A percentile compares a stretch with the other conserved stretches of the same genome.
These are phyloP conservation scores for Fregetta grallaria DNA, from an alignment of 2,113 vertebrate genomes.

Conservation along the genomic window DNA sequence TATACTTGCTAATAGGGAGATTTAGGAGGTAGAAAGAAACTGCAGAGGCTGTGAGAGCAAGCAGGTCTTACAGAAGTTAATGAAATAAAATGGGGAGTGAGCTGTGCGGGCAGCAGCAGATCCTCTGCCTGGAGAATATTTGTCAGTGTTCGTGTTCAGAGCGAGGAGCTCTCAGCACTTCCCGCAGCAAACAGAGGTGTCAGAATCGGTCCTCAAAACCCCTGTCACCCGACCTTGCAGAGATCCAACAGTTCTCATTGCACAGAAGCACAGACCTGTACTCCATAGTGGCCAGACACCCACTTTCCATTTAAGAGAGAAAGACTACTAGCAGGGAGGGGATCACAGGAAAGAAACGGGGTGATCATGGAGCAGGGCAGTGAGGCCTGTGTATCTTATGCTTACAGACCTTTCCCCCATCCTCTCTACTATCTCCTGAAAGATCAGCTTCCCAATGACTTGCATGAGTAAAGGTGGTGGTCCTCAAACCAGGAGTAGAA, in stretches of 20 bases:
- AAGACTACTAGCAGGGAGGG: neutral
- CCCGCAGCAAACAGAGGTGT: neutral
- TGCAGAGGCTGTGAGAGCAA: neutral
- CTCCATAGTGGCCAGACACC: neutral
- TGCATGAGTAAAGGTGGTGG: neutral
- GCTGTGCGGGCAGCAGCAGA: neutral
- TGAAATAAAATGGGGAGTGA: neutral
- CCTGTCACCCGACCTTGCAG: neutral
- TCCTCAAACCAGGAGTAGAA: neutral
- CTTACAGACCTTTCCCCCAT: neutral
- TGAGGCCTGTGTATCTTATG: neutral
- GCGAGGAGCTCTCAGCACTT: neutral
- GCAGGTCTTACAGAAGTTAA: neutral
- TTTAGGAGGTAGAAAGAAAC: neutral
- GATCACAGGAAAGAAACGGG: neutral
- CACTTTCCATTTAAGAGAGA: neutral
- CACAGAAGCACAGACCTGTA: neutral
- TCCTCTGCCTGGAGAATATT: neutral
- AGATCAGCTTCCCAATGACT: neutral
- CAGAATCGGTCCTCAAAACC: neutral
- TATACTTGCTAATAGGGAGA: neutral
- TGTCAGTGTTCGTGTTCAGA: neutral
- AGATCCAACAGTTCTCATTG: neutral
- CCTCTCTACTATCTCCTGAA: neutral
- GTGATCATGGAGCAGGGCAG: fast-evolving